phyloP scores from a whole-genome alignment of 1,140 invertebrate genomes.

The Agrilus planipennis region DNA sequence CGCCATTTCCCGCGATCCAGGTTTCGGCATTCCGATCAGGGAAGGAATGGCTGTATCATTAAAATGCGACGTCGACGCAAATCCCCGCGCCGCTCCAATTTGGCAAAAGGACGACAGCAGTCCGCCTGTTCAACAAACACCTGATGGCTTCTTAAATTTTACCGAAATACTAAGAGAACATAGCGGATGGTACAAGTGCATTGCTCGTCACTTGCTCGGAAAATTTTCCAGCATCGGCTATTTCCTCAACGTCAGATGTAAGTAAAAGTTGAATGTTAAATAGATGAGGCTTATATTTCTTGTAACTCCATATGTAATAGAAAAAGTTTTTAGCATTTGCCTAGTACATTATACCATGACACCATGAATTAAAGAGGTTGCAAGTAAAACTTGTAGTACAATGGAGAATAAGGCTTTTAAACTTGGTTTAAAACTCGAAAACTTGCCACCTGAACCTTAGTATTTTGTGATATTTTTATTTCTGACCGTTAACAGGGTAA shows the following conservation, averaged over 20 bases:
- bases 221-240: conserved; percentile 81
- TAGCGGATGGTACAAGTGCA: conserved; percentile 83
- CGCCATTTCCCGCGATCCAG: conserved; percentile 76
- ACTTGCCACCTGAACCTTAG: too few species aligned
- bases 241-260: conserved; percentile 75
- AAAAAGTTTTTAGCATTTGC: too few species aligned
- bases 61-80: conserved; percentile 83
- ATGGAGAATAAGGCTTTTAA: too few species aligned
- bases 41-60: conserved; percentile 76
- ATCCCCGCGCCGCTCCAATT: conserved; percentile 71
- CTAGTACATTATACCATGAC: too few species aligned
- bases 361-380: too few species aligned
- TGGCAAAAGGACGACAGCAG: conserved; percentile 63
- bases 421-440: too few species aligned
- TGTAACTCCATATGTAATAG: too few species aligned
- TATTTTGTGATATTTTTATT: too few species aligned
- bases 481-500: too few species aligned
- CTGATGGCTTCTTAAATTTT: conserved; percentile 72
- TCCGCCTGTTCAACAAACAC: conserved; percentile 52
- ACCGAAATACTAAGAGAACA: conserved; percentile 60
- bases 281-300: too few species aligned
- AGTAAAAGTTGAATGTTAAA: too few species aligned
- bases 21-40: conserved; percentile 72
- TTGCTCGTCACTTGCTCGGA: conserved; percentile 65
- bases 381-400: too few species aligned